Evolutionary conservation across 1,140 invertebrate genomes (phyloP), one percentile per base, ranked within the genome.

Genomic region (Vanessa atalanta): DNA sequence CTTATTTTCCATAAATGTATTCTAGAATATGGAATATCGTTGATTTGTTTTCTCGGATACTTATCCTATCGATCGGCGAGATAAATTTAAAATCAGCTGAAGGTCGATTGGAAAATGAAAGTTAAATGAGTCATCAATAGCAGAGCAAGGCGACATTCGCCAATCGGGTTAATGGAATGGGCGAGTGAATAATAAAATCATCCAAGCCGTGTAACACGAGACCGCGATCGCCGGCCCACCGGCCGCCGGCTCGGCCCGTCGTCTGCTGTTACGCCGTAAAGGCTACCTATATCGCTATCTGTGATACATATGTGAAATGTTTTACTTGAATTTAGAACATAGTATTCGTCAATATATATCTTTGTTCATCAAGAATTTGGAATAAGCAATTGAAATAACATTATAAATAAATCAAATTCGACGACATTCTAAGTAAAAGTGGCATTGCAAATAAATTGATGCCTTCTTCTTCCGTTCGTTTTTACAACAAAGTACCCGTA

Each of bases 151-250:
- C n/a, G 61, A 53, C 43, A 51, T 53, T 53, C 26, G 47, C 57
- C 75, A 75, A 75, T 79, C 75, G 72, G 64, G 71, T 72, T 75
- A 75, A 76, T 79, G 75, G 72, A 78, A 68, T 53, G 69, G 66
- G 50, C 55, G 64, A 53, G 65, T 65, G 72, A 69, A 77, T 73
- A 76, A 76, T 79, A 76, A 76, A 79, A 79, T 79, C 51, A 70
- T 76, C 70, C 72, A 60, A 65, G 66, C 69, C 71, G 63, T 72
- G 71, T 75, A 78, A 71, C 73, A 53, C 43, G 67, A 73, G 66
- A 77, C 69, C 66, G 57, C 63, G 16, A 23, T 43, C 65, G 47
- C 47, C 47, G 14, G 16, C 65, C 7, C 47, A n/a, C 48, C 43
- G 65, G 16, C 47, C n/a, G 31, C 15, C 31, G 64, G 47, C 48